These are phyloP conservation scores for Calephelis perditalis DNA, from an alignment of 2,888 invertebrate genomes.

Conservation along the genomic window DNA sequence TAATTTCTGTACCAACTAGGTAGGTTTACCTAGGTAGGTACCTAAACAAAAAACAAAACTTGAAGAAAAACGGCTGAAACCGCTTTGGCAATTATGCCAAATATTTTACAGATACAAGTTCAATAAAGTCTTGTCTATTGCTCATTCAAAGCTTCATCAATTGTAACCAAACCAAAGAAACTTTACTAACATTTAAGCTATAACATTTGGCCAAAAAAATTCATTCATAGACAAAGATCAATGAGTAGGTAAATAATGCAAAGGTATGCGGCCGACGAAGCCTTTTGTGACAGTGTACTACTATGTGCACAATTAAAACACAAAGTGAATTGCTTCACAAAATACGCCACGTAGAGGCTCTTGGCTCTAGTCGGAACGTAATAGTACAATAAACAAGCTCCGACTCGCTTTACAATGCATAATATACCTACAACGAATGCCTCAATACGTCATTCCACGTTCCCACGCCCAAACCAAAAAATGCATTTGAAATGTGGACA, in stretches of 20 bases:
- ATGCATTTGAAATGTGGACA: constrained; percentile 34
- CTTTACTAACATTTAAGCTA: not conserved
- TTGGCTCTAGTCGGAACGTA: constrained; percentile 29
- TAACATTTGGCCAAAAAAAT: not conserved
- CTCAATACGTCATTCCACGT: constrained; percentile 32
- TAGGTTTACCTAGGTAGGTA: too few relatives aligned
- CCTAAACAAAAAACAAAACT: too few relatives aligned
- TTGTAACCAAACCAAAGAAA: too few relatives aligned
- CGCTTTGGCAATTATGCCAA: too few relatives aligned
- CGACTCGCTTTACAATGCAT: constrained; percentile 37
- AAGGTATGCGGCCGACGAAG: constrained; percentile 1
- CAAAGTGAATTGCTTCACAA: constrained; percentile 17
- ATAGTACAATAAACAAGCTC: constrained; percentile 21
- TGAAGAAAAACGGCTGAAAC: too few relatives aligned
- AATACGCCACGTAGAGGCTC: constrained; percentile 28
- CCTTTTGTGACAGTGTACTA: constrained; percentile 4
- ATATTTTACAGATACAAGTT: too few relatives aligned
- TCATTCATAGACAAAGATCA: not conserved
- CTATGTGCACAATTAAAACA: constrained; percentile 8
- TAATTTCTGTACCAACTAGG: too few relatives aligned
- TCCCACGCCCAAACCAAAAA: constrained; percentile 61
- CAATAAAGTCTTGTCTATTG: too few relatives aligned
- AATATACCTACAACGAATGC: constrained; percentile 32
- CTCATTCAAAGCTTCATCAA: too few relatives aligned
- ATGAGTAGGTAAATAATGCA: not conserved